Evolutionary conservation across 2,888 invertebrate genomes (phyloP).

Genomic region (Amblyjoppa fuscipennis): DNA sequence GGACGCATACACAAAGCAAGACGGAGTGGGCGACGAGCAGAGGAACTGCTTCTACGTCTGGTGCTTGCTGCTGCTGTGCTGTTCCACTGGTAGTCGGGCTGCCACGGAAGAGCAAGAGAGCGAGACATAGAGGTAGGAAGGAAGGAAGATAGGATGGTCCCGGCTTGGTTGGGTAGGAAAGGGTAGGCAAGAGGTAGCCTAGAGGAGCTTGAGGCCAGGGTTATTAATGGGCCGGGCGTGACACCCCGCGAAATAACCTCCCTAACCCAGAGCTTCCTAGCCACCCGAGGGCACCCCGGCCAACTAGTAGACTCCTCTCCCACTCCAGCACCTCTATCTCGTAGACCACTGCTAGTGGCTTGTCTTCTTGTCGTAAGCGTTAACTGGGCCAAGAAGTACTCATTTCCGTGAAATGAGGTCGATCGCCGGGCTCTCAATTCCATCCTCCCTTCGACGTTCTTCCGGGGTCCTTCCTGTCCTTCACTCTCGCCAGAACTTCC

Average conservation of each 20-base stretch:
- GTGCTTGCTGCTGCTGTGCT: constrained; percentile 32
- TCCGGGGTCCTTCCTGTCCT: constrained; percentile 13
- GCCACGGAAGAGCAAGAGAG: constrained; percentile 53
- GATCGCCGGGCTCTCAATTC: constrained; percentile 49
- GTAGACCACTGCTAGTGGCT: constrained; percentile 65
- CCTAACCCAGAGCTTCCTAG: constrained; percentile 68
- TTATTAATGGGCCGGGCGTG: constrained; percentile 83
- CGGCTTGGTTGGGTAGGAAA: constrained; percentile 48
- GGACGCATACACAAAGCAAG: constrained; percentile 59
- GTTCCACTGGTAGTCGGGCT: constrained; percentile 36
- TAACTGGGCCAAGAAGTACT: constrained; percentile 80
- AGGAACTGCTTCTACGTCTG: constrained; percentile 61
- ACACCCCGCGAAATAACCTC: constrained; percentile 82
- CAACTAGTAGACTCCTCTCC: constrained; percentile 37
- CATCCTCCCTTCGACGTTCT: constrained; percentile 23
- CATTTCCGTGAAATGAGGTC: constrained; percentile 74
- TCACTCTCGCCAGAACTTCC: not conserved
- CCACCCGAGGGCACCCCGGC: constrained; percentile 25
- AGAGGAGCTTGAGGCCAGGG: constrained; percentile 68
- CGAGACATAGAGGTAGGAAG: constrained; percentile 40
- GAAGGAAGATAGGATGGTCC: constrained; percentile 55
- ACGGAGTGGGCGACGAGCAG: constrained; percentile 54
- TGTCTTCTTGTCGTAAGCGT: constrained; percentile 76
- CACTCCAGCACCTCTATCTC: constrained; percentile 50
- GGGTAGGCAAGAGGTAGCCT: constrained; percentile 61